A percentile compares a stretch with the other conserved stretches of the same genome.
Evolutionary conservation across 2,888 invertebrate genomes (phyloP).

Genomic region (Orchesellides sinensis): DNA sequence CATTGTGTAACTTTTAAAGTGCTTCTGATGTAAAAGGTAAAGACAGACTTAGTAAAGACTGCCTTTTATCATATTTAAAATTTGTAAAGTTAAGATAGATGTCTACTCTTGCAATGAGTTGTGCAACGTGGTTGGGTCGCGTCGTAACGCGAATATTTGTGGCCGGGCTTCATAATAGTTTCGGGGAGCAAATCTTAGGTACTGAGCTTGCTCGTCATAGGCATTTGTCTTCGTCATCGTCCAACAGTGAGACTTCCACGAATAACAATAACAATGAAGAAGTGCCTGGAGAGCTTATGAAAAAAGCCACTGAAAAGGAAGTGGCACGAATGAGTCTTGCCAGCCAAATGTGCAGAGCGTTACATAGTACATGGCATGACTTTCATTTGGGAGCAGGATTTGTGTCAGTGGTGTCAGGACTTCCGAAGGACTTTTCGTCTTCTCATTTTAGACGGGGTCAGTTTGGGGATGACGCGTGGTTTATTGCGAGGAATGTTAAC

Average conservation of each 20-base stretch:
- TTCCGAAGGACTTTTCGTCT: slow-evolving; percentile 92
- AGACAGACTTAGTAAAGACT: too few relatives aligned
- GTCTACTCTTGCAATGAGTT: slow-evolving; percentile 69
- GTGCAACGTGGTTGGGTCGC: slow-evolving; percentile 72
- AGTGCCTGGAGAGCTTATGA: slow-evolving; percentile 41
- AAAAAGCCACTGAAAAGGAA: slow-evolving; percentile 53
- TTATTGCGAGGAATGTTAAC: slow-evolving; percentile 85
- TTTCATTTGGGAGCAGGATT: slow-evolving; percentile 72
- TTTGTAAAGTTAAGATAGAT: background rate
- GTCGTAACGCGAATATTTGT: slow-evolving; percentile 71
- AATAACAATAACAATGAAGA: slow-evolving; percentile 56
- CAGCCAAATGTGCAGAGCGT: slow-evolving; percentile 67
- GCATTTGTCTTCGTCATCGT: slow-evolving; percentile 56
- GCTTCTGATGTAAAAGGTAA: too few relatives aligned
- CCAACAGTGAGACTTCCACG: slow-evolving; percentile 23
- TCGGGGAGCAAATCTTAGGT: slow-evolving; percentile 63
- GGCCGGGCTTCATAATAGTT: slow-evolving; percentile 68
- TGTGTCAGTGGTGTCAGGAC: slow-evolving; percentile 90
- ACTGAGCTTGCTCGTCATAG: slow-evolving; percentile 63
- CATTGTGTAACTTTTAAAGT: too few relatives aligned
- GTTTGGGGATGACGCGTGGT: slow-evolving; percentile 99
- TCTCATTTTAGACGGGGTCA: slow-evolving; percentile 90
- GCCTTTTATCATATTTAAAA: background rate
- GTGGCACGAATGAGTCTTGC: slow-evolving; percentile 44
- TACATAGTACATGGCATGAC: slow-evolving; percentile 71